Evolutionary conservation across 2,113 vertebrate species (phyloP).

Genomic region (Brachypteracias leptosomus): DNA sequence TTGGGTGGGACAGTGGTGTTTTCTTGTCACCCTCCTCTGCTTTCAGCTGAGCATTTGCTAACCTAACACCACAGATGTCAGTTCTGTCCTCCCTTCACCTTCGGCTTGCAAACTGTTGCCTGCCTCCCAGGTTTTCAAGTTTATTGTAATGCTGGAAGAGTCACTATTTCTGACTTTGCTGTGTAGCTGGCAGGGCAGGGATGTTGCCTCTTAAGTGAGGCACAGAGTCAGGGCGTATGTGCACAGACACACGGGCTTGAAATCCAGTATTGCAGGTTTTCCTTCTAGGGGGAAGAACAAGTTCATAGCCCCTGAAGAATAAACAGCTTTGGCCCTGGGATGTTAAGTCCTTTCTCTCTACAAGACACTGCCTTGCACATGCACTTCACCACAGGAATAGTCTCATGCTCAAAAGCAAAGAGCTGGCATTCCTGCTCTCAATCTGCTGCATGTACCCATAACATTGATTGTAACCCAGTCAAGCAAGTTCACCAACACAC

Average conservation of each 20-base stretch:
- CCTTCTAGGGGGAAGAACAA: accelerated
- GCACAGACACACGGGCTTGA: not conserved
- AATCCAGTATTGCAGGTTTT: not conserved
- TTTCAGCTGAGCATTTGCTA: not conserved
- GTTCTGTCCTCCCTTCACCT: not conserved
- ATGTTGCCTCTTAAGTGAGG: not conserved
- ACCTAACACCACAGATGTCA: not conserved
- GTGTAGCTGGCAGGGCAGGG: not conserved
- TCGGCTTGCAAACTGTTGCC: not conserved
- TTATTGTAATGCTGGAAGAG: slow-evolving; percentile 1
- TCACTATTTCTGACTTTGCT: slow-evolving; percentile 23
- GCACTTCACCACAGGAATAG: not conserved
- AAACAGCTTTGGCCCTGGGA: not conserved
- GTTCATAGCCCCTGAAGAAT: not conserved
- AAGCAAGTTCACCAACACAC: not conserved
- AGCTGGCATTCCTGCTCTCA: not conserved
- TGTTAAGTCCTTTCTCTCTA: not conserved
- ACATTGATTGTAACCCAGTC: not conserved
- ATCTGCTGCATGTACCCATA: not conserved
- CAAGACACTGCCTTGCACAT: not conserved
- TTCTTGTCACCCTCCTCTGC: not conserved
- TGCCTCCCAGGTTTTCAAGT: not conserved
- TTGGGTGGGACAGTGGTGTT: not conserved
- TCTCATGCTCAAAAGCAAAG: not conserved
- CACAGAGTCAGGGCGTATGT: not conserved